Conservation (phyloP, 1,140 invertebrate species). For the Penaeus indicus region DNA sequence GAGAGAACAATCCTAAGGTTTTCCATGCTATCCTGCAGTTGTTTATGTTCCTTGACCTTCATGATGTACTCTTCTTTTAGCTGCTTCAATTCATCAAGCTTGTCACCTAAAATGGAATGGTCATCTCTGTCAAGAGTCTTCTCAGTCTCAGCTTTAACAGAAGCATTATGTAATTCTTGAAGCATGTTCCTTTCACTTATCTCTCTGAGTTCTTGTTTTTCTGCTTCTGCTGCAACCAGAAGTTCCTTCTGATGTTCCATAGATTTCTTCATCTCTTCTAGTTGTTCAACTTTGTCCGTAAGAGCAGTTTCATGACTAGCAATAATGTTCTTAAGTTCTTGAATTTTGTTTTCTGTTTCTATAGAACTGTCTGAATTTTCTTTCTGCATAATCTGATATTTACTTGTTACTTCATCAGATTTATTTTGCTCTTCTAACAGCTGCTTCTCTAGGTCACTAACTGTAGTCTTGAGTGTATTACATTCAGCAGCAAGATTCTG, state of each 20-base stretch:
- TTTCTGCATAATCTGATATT: neutral
- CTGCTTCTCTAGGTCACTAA: constrained; percentile 6
- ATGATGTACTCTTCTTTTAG: constrained; percentile 20
- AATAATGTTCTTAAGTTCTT: constrained; percentile 10
- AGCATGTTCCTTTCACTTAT: no score
- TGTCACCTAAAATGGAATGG: constrained; percentile 18
- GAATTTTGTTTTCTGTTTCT: neutral
- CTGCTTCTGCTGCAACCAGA: no score
- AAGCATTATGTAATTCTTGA: no score
- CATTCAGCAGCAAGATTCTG: neutral
- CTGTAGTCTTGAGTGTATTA: neutral
- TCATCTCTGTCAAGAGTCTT: neutral
- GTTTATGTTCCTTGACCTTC: constrained; percentile 21
- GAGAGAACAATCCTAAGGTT: constrained; percentile 43
- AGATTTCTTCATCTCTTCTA: neutral
- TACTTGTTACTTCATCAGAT: neutral
- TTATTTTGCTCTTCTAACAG: neutral
- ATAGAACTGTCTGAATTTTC: neutral
- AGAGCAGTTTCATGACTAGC: neutral
- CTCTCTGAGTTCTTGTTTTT: no score
- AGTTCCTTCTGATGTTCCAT: no score
- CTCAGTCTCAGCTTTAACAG: neutral
- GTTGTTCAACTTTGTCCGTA: neutral
- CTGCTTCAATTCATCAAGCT: constrained; percentile 45
- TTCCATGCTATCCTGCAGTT: constrained; percentile 33